A percentile compares a stretch with the other conserved stretches of the same genome.
These are phyloP conservation scores for Leptogaster cylindrica DNA, from an alignment of 2,888 invertebrate species.

Conservation along the genomic window DNA sequence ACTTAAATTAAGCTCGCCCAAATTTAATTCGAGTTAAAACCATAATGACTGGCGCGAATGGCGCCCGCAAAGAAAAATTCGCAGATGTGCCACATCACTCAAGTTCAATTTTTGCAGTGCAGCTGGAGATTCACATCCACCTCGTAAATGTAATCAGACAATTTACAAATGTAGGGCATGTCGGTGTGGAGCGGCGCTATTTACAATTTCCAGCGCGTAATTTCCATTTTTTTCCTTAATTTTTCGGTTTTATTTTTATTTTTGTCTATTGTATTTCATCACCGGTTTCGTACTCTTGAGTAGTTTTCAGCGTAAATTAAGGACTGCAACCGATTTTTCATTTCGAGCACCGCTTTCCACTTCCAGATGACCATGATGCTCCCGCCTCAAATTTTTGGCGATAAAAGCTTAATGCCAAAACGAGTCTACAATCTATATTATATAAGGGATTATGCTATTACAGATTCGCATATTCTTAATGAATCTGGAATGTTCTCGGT, in stretches of 20 bases:
- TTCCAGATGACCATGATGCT: no score
- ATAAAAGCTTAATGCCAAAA: no score
- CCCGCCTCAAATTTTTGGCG: no score
- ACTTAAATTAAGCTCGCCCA: not conserved
- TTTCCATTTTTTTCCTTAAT: not conserved
- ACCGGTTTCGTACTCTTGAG: no score
- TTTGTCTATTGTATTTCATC: not conserved
- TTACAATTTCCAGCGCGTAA: not conserved
- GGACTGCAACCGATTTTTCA: no score
- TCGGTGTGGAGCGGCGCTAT: not conserved
- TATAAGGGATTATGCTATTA: no score
- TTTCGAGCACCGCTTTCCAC: no score
- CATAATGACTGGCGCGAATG: not conserved
- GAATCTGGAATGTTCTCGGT: no score
- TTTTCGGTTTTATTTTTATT: no score
- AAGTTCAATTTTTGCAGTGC: not conserved
- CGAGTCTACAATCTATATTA: no score
- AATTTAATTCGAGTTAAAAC: not conserved
- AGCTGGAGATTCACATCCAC: constrained; percentile 7
- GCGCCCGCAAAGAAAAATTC: not conserved
- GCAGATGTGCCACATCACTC: constrained; percentile 18
- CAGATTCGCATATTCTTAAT: no score
- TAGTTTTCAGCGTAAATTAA: no score
- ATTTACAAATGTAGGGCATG: not conserved
- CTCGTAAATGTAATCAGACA: constrained; percentile 4